Percentiles rank a stretch among this genome's conserved stretches.
These are phyloP conservation scores for Heliconius hermathena DNA, from an alignment of 1,140 invertebrate genomes.

Conservation along the genomic window DNA sequence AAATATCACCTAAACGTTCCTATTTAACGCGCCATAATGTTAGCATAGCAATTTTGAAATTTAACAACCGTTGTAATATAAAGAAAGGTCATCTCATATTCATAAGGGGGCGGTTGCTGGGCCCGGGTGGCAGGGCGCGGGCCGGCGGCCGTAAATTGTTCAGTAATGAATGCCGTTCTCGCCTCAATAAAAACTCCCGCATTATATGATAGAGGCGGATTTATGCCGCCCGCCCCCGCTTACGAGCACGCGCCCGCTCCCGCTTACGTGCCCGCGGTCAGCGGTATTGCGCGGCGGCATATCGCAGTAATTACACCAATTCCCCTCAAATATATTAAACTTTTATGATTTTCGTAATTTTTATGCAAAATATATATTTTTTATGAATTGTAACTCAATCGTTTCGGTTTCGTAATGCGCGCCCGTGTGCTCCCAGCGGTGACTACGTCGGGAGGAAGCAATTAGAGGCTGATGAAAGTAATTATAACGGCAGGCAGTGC, in stretches of 20 bases:
- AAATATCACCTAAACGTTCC: slow-evolving; percentile 27
- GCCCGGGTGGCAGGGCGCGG: slow-evolving; percentile 19
- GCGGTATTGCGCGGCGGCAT: slow-evolving; percentile 18
- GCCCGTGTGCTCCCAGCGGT: slow-evolving; percentile 6
- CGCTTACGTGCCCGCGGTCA: slow-evolving; percentile 23
- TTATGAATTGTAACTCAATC: slow-evolving; percentile 24
- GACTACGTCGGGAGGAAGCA: slow-evolving; percentile 10
- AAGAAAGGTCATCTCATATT: slow-evolving; percentile 59
- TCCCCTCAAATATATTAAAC: slow-evolving; percentile 32
- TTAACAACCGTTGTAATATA: slow-evolving; percentile 53
- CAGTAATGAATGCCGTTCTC: slow-evolving; percentile 62
- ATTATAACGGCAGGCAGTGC: slow-evolving; percentile 25
- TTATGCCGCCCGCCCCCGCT: slow-evolving; percentile 35
- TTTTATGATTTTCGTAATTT: slow-evolving; percentile 25
- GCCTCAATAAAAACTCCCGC: slow-evolving; percentile 62
- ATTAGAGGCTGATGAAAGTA: slow-evolving; percentile 29
- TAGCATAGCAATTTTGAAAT: slow-evolving; percentile 42
- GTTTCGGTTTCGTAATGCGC: slow-evolving; percentile 15
- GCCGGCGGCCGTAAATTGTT: slow-evolving; percentile 53
- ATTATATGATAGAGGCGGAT: slow-evolving; percentile 57
- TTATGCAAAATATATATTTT: not conserved
- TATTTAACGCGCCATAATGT: slow-evolving; percentile 29
- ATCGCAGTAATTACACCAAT: slow-evolving; percentile 34
- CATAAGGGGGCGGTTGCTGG: slow-evolving; percentile 34
- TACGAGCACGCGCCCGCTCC: not conserved